Evolutionary conservation across 2,113 vertebrate species (phyloP).

Genomic region (Mustelus asterias): DNA sequence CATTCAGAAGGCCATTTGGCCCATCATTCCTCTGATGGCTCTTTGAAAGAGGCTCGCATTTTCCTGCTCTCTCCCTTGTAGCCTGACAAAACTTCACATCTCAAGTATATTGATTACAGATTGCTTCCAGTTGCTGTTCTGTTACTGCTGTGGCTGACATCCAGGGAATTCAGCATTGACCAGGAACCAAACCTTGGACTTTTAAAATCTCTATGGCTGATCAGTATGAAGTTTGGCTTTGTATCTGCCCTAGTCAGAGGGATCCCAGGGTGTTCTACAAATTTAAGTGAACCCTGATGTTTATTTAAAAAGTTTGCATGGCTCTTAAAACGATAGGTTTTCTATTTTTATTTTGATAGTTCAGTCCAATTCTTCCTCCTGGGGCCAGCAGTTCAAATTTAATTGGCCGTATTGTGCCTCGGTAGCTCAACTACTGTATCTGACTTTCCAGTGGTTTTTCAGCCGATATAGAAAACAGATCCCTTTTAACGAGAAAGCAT

Average conservation of each 20-base stretch:
- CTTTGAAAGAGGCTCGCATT: no score
- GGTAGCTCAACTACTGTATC: constrained; percentile 23
- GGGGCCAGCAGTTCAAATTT: constrained; percentile 10
- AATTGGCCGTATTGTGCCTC: constrained; percentile 20
- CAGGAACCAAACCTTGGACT: not conserved
- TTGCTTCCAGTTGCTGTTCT: not conserved
- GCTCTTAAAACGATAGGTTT: not conserved
- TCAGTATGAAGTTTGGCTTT: no score
- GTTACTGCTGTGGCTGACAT: not conserved
- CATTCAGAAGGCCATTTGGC: no score
- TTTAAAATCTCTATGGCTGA: not conserved
- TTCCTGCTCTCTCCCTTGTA: no score
- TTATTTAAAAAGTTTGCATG: not conserved
- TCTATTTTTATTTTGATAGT: constrained; percentile 20
- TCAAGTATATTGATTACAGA: not conserved
- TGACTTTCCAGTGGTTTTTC: constrained; percentile 25
- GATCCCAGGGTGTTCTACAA: not conserved
- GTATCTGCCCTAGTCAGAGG: not conserved
- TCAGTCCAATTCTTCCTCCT: not conserved
- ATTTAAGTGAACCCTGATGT: not conserved
- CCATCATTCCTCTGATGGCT: no score
- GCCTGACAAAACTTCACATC: no score
- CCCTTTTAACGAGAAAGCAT: constrained; percentile 19
- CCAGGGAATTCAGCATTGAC: not conserved
- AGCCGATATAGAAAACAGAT: constrained; percentile 33